Conservation (phyloP, 2,113 vertebrate genomes). For the Muntiacus reevesi region DNA sequence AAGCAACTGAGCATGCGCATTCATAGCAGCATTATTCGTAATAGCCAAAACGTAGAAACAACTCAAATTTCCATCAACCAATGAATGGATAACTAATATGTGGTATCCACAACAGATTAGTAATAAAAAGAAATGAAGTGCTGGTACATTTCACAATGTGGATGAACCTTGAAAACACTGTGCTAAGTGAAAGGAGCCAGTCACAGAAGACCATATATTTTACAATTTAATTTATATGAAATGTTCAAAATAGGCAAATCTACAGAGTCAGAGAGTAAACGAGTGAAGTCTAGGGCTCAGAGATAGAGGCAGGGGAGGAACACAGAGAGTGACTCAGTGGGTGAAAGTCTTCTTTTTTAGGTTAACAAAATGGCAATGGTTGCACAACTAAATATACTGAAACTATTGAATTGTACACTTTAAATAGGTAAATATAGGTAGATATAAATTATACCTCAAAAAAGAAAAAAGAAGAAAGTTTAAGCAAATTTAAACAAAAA, state of each 20-base stretch:
- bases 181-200: neutral
- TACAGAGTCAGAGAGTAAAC: neutral
- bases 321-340: neutral
- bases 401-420: neutral
- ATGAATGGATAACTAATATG: neutral
- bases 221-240: neutral
- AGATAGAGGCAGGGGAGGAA: no score
- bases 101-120: neutral
- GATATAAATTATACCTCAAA: neutral
- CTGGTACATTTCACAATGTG: neutral
- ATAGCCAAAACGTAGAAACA: neutral
- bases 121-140: neutral
- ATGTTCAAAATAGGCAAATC: neutral
- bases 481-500: neutral
- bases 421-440: neutral
- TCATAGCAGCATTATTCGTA: neutral
- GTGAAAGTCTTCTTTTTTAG: accelerated
- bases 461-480: neutral
- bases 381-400: neutral
- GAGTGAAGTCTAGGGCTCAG: neutral
- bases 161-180: neutral
- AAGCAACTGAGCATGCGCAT: neutral
- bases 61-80: neutral
- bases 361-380: neutral
- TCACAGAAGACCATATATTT: neutral